phyloP scores from a whole-genome alignment of 2,797 vertebrate genomes.

The Melanogrammus aeglefinus region DNA sequence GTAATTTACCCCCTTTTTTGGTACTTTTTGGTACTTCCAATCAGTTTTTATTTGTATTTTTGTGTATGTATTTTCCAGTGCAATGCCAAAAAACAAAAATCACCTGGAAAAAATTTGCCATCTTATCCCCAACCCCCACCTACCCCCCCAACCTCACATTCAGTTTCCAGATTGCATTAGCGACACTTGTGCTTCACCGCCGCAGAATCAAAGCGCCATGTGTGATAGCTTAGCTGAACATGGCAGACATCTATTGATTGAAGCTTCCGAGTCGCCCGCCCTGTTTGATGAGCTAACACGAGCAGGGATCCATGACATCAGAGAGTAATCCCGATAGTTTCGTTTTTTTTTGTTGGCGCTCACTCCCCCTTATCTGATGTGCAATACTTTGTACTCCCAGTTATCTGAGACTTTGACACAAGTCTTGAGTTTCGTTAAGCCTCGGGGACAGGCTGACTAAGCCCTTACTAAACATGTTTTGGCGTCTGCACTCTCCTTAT shows the following conservation, averaged over 20 bases:
- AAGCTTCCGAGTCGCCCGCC: constrained; percentile 41
- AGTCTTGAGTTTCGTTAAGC: constrained; percentile 62
- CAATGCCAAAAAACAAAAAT: background rate
- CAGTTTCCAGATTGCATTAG: constrained; percentile 37
- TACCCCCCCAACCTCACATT: constrained; percentile 30
- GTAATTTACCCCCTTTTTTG: background rate
- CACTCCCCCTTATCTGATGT: constrained; percentile 60
- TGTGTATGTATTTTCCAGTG: background rate
- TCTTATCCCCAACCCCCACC: background rate
- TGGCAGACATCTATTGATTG: constrained; percentile 59
- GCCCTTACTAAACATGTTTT: constrained; percentile 51
- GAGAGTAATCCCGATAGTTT: constrained; percentile 57
- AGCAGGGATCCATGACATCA: constrained; percentile 62
- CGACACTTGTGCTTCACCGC: constrained; percentile 54
- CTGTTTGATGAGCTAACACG: constrained; percentile 63
- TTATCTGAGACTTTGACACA: constrained; percentile 65
- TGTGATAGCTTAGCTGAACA: constrained; percentile 54
- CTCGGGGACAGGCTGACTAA: constrained; percentile 58
- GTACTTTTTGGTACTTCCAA: background rate
- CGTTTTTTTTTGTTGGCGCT: constrained; percentile 23
- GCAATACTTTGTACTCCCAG: constrained; percentile 58
- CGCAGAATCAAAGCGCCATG: constrained; percentile 55
- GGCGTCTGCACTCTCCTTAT: constrained; percentile 36
- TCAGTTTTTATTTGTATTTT: background rate
- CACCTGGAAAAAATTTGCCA: background rate